phyloP scores from a whole-genome alignment of 2,113 vertebrate genomes.

The Nannobrachium achirus region DNA sequence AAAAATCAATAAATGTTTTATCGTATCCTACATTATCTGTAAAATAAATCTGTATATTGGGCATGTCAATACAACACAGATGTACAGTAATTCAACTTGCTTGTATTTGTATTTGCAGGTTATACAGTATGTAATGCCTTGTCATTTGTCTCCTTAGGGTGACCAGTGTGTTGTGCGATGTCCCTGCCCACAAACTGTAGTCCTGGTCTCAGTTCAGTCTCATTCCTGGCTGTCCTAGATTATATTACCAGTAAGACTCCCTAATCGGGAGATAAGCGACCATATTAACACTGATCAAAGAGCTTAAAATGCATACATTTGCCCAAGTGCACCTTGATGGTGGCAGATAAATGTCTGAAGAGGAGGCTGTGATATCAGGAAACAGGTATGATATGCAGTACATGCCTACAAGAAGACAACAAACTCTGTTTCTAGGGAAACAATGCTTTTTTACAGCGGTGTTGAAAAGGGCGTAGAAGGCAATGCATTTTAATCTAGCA shows the following conservation, averaged over 20 bases:
- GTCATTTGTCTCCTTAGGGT: slow-evolving; percentile 13
- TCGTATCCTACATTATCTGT: no score
- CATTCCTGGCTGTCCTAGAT: slow-evolving; percentile 40
- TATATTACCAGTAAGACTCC: no score
- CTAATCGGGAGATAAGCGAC: no score
- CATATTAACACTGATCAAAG: slow-evolving; percentile 71
- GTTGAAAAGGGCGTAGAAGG: background rate
- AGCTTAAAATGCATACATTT: slow-evolving; percentile 50
- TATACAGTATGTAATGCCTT: slow-evolving; percentile 9
- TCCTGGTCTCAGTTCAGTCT: slow-evolving; percentile 46
- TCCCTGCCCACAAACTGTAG: slow-evolving; percentile 26
- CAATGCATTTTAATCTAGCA: no score
- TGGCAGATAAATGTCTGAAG: slow-evolving; percentile 52
- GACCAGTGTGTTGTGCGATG: slow-evolving; percentile 22
- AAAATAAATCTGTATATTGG: no score
- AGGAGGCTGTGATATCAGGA: slow-evolving; percentile 31
- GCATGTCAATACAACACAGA: no score
- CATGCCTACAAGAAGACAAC: slow-evolving; percentile 28
- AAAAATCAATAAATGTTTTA: background rate
- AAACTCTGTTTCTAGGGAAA: slow-evolving; percentile 23
- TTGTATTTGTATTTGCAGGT: no score
- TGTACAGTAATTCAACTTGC: no score
- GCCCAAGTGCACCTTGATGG: slow-evolving; percentile 36
- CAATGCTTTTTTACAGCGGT: slow-evolving; percentile 19
- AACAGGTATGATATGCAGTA: slow-evolving; percentile 36